A percentile compares a stretch with the other conserved stretches of the same genome.
Evolutionary conservation across 1,140 invertebrate genomes (phyloP).

Genomic region (Chironomus tepperi): DNA sequence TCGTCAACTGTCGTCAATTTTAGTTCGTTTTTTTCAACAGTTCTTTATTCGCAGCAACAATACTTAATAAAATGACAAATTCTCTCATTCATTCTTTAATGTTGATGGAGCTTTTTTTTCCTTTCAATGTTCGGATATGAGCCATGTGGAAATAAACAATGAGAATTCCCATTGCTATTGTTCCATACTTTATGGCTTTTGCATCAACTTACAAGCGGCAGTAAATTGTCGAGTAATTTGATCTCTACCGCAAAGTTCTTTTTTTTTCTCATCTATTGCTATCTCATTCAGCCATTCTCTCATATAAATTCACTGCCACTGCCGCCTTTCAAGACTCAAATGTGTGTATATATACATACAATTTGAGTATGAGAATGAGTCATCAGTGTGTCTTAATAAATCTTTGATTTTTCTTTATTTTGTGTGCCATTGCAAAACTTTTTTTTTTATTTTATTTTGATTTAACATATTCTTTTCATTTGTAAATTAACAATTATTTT

Average conservation of each 20-base stretch:
- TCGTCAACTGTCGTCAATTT: not conserved
- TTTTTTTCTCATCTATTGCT: not conserved
- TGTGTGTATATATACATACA: not conserved
- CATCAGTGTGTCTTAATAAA: conserved; percentile 7
- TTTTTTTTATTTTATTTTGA: no score
- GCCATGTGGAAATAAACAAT: not conserved
- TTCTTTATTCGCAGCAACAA: conserved; percentile 12
- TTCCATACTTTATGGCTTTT: conserved; percentile 13
- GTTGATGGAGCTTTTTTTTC: not conserved
- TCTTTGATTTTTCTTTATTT: not conserved
- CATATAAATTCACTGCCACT: not conserved
- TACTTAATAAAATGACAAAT: not conserved
- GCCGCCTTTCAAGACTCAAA: not conserved
- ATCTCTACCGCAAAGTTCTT: not conserved
- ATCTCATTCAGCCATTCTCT: not conserved
- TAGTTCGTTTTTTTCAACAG: conserved; percentile 3
- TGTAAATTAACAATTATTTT: not conserved
- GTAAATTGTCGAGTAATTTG: conserved; percentile 13
- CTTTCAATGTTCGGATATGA: not conserved
- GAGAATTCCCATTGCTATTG: not conserved
- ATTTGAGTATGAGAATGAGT: not conserved
- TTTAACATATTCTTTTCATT: conserved; percentile 9
- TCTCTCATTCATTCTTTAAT: not conserved
- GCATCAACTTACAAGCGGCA: conserved; percentile 5
- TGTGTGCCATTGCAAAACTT: no score